These are phyloP conservation scores for Oreochromis aureus DNA, from an alignment of 2,113 vertebrate genomes.

Conservation along the genomic window DNA sequence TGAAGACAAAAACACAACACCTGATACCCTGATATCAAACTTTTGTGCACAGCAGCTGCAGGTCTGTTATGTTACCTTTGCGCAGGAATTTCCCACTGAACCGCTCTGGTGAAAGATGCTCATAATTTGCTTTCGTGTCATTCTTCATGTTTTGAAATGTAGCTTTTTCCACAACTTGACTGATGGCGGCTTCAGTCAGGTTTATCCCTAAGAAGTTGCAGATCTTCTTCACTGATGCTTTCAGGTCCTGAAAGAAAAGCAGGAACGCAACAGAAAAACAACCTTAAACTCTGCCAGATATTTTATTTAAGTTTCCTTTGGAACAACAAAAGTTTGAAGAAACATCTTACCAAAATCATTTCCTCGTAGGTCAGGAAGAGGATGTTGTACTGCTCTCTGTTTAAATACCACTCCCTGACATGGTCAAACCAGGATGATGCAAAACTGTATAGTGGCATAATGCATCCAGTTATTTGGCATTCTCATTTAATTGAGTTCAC, in stretches of 20 bases:
- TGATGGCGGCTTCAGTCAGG: rapidly evolving
- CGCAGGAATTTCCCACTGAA: not conserved
- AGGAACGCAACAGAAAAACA: rapidly evolving
- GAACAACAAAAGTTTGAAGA: rapidly evolving
- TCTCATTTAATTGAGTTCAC: too few species aligned
- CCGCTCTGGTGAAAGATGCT: rapidly evolving
- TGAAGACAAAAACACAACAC: rapidly evolving
- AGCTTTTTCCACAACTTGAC: not conserved
- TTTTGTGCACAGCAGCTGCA: not conserved
- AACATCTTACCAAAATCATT: not conserved
- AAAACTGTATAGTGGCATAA: not conserved
- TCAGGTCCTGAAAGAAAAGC: not conserved
- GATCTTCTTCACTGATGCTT: not conserved
- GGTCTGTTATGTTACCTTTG: not conserved
- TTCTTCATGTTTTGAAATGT: rapidly evolving
- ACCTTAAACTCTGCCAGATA: not conserved
- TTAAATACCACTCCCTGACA: too few species aligned
- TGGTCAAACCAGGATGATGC: not conserved
- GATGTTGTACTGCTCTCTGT: too few species aligned
- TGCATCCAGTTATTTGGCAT: not conserved
- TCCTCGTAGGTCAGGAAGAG: too few species aligned
- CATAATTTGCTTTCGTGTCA: rapidly evolving
- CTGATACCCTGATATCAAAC: rapidly evolving
- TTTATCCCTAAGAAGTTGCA: not conserved
- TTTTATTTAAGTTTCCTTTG: too few species aligned